Conservation (phyloP, 2,797 vertebrate species). For the Pagetopsis macropterus region DNA sequence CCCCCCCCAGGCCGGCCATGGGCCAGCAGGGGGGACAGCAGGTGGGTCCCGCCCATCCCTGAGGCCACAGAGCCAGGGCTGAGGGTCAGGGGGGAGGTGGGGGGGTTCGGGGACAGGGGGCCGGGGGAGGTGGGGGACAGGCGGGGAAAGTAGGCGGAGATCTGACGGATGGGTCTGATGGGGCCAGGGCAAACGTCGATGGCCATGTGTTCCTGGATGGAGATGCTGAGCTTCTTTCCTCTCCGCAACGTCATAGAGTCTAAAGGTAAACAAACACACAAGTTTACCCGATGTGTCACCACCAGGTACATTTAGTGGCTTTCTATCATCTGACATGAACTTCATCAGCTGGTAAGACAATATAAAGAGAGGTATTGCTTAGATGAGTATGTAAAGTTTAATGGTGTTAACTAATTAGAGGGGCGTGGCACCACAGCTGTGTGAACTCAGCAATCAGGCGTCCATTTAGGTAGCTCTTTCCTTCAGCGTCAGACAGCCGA, state of each 20-base stretch:
- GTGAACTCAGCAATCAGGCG: too few species aligned
- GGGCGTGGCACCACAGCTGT: too few species aligned
- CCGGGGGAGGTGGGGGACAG: slow-evolving; percentile 74
- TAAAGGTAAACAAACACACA: slow-evolving; percentile 3
- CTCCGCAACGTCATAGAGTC: slow-evolving; percentile 75
- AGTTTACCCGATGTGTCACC: too few species aligned
- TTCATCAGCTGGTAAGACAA: too few species aligned
- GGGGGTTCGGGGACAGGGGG: slow-evolving; percentile 54
- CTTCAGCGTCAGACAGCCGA: too few species aligned
- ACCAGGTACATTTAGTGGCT: too few species aligned
- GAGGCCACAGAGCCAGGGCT: slow-evolving; percentile 55
- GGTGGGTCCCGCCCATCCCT: slow-evolving; percentile 48
- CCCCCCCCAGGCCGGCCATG: slow-evolving; percentile 45
- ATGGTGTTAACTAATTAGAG: too few species aligned
- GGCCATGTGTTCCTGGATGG: slow-evolving; percentile 89
- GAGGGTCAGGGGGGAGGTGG: slow-evolving; percentile 55
- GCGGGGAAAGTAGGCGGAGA: slow-evolving; percentile 86
- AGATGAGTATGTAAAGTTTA: too few species aligned
- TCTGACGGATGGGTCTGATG: slow-evolving; percentile 84
- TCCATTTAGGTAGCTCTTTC: too few species aligned
- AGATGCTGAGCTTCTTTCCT: slow-evolving; percentile 81
- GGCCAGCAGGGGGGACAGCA: slow-evolving; percentile 68
- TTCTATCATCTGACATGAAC: too few species aligned
- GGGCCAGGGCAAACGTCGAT: slow-evolving; percentile 86
- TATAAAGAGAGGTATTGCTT: too few species aligned